Evolutionary conservation across 2,888 invertebrate genomes (phyloP).

Genomic region (Scaptomyza cyrtandrae): DNA sequence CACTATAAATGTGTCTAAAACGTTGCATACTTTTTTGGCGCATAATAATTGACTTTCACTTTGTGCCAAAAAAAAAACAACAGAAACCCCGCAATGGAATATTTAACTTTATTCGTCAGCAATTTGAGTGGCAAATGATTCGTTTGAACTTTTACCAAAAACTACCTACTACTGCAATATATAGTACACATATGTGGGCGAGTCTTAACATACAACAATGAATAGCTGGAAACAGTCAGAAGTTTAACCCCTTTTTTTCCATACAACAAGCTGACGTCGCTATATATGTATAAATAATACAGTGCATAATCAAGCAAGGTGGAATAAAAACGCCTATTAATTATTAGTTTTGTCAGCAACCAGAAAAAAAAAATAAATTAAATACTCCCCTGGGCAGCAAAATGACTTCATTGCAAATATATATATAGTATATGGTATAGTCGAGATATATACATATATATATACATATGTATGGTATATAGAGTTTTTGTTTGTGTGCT

Average conservation of each 20-base stretch:
- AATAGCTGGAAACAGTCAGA: slow-evolving; percentile 14
- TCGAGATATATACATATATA: slow-evolving; percentile 1
- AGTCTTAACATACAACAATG: slow-evolving; percentile 5
- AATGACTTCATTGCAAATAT: slow-evolving; percentile 63
- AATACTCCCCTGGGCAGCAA: slow-evolving; percentile 10
- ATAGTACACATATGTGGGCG: not conserved
- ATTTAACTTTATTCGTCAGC: slow-evolving; percentile 34
- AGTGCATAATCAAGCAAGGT: slow-evolving; percentile 60
- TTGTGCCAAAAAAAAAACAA: slow-evolving; percentile 11
- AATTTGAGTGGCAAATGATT: slow-evolving; percentile 44
- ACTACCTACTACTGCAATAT: not conserved
- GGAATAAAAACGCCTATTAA: slow-evolving; percentile 72
- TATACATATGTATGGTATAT: not conserved
- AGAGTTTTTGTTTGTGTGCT: slow-evolving; percentile 17
- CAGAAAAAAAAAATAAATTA: slow-evolving; percentile 4
- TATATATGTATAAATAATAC: slow-evolving; percentile 67
- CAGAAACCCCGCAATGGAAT: slow-evolving; percentile 4
- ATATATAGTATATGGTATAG: not conserved
- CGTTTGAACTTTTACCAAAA: slow-evolving; percentile 3
- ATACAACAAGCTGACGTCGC: slow-evolving; percentile 27
- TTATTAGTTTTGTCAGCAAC: slow-evolving; percentile 69
- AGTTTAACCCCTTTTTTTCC: slow-evolving; percentile 52
- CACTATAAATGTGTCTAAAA: slow-evolving; percentile 14
- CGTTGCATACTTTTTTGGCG: slow-evolving; percentile 49
- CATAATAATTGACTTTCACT: slow-evolving; percentile 75